These are phyloP conservation scores for Datnioides undecimradiatus DNA, from an alignment of 2,113 vertebrate species.

Conservation along the genomic window DNA sequence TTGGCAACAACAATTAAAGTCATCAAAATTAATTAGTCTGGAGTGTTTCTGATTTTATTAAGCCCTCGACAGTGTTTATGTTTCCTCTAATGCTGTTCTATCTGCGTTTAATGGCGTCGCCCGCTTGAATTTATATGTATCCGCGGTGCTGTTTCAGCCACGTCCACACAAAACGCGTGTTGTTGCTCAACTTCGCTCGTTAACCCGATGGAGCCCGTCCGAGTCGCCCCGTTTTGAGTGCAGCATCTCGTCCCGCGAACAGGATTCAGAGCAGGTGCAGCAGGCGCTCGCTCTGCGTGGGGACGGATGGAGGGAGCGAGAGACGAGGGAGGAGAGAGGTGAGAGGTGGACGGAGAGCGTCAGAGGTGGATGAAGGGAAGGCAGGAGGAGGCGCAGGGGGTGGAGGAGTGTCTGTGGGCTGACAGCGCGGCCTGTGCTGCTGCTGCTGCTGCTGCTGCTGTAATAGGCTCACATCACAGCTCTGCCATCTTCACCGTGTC, in stretches of 20 bases:
- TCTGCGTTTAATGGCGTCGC: neutral
- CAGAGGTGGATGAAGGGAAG: constrained; percentile 50
- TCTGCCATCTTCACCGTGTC: constrained; percentile 66
- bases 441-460: constrained; percentile 42
- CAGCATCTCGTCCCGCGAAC: neutral
- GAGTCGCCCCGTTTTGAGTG: neutral
- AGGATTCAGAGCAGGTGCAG: constrained; percentile 4
- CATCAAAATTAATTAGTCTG: neutral
- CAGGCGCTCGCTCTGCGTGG: constrained; percentile 13
- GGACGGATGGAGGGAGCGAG: constrained; percentile 36
- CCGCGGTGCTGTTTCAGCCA: neutral
- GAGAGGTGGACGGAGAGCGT: constrained; percentile 46
- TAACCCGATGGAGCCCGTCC: neutral
- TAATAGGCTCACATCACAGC: constrained; percentile 72
- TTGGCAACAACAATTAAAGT: neutral
- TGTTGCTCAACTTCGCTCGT: neutral
- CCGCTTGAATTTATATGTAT: neutral
- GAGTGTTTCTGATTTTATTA: neutral
- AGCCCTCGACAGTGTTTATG: neutral
- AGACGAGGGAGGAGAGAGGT: constrained; percentile 27
- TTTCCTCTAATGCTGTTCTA: neutral
- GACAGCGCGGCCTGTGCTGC: constrained; percentile 49
- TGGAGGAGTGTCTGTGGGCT: too few species aligned
- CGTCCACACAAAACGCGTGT: neutral
- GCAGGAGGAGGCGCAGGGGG: constrained; percentile 21